These are phyloP conservation scores for Gymnothorax javanicus DNA, from an alignment of 2,797 vertebrate genomes.

Conservation along the genomic window DNA sequence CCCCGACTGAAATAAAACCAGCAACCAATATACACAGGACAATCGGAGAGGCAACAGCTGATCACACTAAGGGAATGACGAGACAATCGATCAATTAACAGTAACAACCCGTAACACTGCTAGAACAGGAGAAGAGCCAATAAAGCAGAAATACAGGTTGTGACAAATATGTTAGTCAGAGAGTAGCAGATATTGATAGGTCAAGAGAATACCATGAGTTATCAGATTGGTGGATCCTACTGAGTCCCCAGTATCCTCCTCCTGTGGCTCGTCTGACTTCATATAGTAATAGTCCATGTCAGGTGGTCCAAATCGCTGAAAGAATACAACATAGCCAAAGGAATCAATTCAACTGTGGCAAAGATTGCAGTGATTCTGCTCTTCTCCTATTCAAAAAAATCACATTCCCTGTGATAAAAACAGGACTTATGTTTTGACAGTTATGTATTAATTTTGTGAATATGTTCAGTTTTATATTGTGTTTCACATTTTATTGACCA, in stretches of 20 bases:
- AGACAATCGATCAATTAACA: no score
- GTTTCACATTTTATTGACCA: background rate
- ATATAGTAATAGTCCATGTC: conserved; percentile 75
- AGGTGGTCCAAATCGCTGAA: conserved; percentile 73
- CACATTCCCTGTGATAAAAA: background rate
- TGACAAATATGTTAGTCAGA: background rate
- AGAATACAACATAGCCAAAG: background rate
- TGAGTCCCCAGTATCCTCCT: conserved; percentile 53
- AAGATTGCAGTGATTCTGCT: background rate
- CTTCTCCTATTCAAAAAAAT: background rate
- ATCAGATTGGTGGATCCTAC: conserved; percentile 30
- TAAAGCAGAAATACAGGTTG: no score
- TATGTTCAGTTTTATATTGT: background rate
- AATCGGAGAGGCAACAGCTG: no score
- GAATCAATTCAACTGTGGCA: background rate
- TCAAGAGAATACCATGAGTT: background rate
- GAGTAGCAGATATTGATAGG: background rate
- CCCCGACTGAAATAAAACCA: no score
- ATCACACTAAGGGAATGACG: no score
- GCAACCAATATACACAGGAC: no score
- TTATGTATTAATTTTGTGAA: background rate
- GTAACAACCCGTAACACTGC: no score
- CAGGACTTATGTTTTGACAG: background rate
- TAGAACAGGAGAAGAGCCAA: no score
- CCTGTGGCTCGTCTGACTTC: conserved; percentile 70